Percentiles rank a stretch among this genome's conserved stretches.
phyloP scores from a whole-genome alignment of 2,888 invertebrate genomes.

The Melanchra persicariae region DNA sequence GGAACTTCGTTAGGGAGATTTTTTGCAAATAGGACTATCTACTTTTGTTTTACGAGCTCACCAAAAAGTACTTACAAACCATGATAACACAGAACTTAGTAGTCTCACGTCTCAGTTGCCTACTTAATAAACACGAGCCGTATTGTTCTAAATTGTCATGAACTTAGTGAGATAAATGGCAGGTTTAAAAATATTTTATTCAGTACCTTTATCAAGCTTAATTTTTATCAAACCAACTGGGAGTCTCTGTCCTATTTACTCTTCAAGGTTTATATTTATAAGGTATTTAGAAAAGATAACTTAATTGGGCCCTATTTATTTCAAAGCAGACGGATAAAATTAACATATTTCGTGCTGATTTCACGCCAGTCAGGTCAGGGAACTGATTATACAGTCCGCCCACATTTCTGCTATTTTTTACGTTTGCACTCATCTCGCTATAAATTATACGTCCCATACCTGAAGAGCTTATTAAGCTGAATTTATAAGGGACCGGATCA shows the following conservation, averaged over 20 bases:
- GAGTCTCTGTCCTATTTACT: conserved; percentile 18
- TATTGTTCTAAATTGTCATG: conserved; percentile 36
- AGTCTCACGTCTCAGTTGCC: conserved; percentile 11
- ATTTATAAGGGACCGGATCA: conserved; percentile 67
- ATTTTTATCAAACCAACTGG: conserved; percentile 35
- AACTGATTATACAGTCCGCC: conserved; percentile 60
- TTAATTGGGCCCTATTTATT: conserved; percentile 60
- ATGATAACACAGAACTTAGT: conserved; percentile 23
- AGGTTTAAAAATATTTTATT: conserved; percentile 47
- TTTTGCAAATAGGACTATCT: conserved; percentile 29
- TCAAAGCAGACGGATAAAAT: conserved; percentile 62
- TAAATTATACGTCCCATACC: conserved; percentile 69
- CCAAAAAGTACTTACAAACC: conserved; percentile 31
- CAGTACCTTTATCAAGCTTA: conserved; percentile 19
- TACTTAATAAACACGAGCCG: conserved; percentile 32
- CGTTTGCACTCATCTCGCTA: conserved; percentile 64
- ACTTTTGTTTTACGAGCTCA: conserved; percentile 26
- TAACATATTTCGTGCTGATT: conserved; percentile 67
- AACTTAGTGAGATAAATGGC: conserved; percentile 31
- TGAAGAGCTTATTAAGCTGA: conserved; percentile 68
- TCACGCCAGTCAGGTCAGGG: conserved; percentile 55
- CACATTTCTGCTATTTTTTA: conserved; percentile 65
- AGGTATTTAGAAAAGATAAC: conserved; percentile 53
- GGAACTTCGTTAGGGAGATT: conserved; percentile 28
- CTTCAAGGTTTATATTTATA: conserved; percentile 40